Percentiles rank a stretch among this genome's conserved stretches.
These are phyloP conservation scores for Punctoribates punctum DNA, from an alignment of 2,888 invertebrate genomes.

Conservation along the genomic window DNA sequence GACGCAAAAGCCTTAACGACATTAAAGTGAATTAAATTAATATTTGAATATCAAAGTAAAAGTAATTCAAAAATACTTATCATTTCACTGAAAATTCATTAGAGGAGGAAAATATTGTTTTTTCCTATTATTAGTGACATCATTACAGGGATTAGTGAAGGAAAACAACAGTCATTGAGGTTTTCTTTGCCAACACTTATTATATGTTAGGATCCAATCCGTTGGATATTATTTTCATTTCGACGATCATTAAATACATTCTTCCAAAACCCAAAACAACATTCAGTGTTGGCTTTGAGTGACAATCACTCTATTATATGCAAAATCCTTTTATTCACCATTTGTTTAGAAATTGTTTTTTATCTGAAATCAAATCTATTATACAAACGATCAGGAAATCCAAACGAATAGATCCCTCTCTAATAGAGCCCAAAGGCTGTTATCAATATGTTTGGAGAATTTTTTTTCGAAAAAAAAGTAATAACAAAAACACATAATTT, in stretches of 20 bases:
- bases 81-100: neutral
- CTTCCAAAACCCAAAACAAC: neutral
- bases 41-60: neutral
- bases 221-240: neutral
- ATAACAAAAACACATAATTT: conserved; percentile 4
- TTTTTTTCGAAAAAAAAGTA: neutral
- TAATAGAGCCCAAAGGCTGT: neutral
- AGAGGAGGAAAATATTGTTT: neutral
- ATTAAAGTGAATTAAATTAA: neutral
- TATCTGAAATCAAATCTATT: neutral
- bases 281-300: neutral
- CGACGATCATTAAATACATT: neutral
- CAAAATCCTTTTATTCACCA: neutral
- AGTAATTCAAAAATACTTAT: conserved; percentile 15
- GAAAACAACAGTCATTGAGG: neutral
- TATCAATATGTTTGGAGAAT: neutral
- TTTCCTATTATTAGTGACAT: conserved; percentile 6
- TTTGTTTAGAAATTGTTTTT: conserved; percentile 1
- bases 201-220: neutral
- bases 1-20: neutral
- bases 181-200: conserved; percentile 5
- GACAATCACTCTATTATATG: neutral
- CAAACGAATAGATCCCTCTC: too few relatives aligned
- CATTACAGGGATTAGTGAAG: neutral
- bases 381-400: too few relatives aligned